Conservation (phyloP, 35 echinoderm and acorn worm genomes). For the Apostichopus parvimensis region DNA sequence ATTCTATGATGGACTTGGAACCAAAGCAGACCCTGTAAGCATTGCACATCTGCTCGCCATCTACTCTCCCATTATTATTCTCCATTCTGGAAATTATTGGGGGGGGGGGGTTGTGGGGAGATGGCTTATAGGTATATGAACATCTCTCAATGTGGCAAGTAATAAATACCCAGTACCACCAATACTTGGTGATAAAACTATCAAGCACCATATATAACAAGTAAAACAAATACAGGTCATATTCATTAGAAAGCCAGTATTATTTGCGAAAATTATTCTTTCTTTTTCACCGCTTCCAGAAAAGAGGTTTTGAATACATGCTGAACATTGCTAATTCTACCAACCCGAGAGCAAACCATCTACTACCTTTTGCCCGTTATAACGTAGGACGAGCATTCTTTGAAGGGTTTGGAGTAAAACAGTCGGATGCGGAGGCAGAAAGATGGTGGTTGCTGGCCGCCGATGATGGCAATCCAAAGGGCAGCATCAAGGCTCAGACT, state of each 20-base stretch:
- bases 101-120: too few species aligned
- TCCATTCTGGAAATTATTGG: too few species aligned
- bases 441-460: conserved; percentile 97
- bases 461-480: conserved; percentile 91
- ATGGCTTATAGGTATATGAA: too few species aligned
- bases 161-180: too few species aligned
- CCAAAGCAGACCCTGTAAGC: conserved; percentile 78
- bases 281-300: conserved; percentile 40
- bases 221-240: too few species aligned
- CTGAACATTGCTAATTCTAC: conserved; percentile 63
- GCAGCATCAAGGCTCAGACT: conserved; percentile 93
- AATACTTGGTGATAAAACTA: neutral
- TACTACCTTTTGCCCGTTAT: conserved; percentile 78
- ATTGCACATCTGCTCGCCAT: neutral
- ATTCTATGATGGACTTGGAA: conserved; percentile 88
- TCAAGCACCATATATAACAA: neutral
- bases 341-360: conserved; percentile 65
- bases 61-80: too few species aligned
- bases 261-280: neutral
- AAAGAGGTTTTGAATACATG: conserved; percentile 87
- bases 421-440: conserved; percentile 90
- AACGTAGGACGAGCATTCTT: conserved; percentile 92
- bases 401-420: conserved; percentile 92
- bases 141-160: too few species aligned
- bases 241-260: too few species aligned